Evolutionary conservation across 64 coral and sea anemone species (phyloP).

Genomic region (Montipora cactus): DNA sequence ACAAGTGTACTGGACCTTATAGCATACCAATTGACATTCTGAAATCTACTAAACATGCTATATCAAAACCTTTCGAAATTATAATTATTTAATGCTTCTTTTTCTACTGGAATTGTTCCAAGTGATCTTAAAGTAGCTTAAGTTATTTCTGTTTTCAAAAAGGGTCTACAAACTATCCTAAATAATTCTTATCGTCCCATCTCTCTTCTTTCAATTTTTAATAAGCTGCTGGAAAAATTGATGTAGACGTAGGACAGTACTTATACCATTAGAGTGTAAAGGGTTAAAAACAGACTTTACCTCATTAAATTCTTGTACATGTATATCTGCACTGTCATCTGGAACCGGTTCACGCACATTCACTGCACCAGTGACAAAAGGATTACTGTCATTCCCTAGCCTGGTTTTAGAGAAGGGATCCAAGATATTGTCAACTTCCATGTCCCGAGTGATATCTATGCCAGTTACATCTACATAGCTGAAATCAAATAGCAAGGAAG

Average conservation of each 20-base stretch:
- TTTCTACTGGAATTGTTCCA: too few species aligned
- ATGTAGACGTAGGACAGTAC: background rate
- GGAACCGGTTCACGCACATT: background rate
- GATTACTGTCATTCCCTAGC: constrained; percentile 3
- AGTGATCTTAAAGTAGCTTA: too few species aligned
- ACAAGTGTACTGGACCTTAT: too few species aligned
- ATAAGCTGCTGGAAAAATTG: too few species aligned
- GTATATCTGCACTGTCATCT: background rate
- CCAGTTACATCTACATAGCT: constrained; percentile 14
- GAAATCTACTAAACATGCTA: too few species aligned
- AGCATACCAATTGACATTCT: too few species aligned
- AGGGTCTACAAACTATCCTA: too few species aligned
- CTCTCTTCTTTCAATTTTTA: too few species aligned
- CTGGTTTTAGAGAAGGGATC: constrained; percentile 11
- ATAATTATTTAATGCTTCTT: too few species aligned
- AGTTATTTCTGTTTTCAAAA: too few species aligned
- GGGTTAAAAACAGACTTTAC: background rate
- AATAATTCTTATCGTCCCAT: too few species aligned
- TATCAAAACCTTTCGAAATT: too few species aligned
- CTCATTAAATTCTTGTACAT: background rate
- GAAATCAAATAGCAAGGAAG: background rate
- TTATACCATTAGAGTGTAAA: background rate
- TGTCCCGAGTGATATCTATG: background rate
- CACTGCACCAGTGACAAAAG: background rate
- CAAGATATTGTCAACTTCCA: background rate